A percentile compares a stretch with the other conserved stretches of the same genome.
Conservation (phyloP, 1,140 invertebrate genomes). For the Vanessa atalanta region DNA sequence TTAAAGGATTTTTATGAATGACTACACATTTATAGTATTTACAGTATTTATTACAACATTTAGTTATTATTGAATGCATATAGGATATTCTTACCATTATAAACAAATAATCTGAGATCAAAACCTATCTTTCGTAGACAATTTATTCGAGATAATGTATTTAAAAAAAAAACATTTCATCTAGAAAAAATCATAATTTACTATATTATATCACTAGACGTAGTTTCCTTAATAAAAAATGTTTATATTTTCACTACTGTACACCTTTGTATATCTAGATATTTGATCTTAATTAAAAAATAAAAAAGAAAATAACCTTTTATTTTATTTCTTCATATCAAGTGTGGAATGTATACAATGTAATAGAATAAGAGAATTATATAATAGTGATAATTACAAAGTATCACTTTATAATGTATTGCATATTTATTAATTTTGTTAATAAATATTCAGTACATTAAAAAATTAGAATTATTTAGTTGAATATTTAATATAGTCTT, state of each 20-base stretch:
- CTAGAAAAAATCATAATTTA: slow-evolving; percentile 20
- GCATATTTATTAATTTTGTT: too few relatives aligned
- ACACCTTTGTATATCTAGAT: slow-evolving; percentile 63
- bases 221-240: slow-evolving; percentile 40
- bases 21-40: slow-evolving; percentile 1
- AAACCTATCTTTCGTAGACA: slow-evolving; percentile 15
- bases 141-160: slow-evolving; percentile 13
- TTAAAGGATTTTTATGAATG: background rate
- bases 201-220: slow-evolving; percentile 30
- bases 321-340: background rate
- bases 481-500: too few relatives aligned
- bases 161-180: background rate
- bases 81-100: background rate
- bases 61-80: background rate
- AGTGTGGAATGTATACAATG: too few relatives aligned
- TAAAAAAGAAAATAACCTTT: slow-evolving; percentile 15
- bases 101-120: slow-evolving; percentile 14
- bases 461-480: too few relatives aligned
- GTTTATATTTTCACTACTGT: slow-evolving; percentile 58
- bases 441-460: too few relatives aligned
- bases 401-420: too few relatives aligned
- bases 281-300: slow-evolving; percentile 53
- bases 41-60: slow-evolving; percentile 2
- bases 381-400: too few relatives aligned
- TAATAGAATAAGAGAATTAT: too few relatives aligned